A percentile compares a stretch with the other conserved stretches of the same genome.
Conservation (phyloP, 2,113 vertebrate species). For the Poeciliopsis turrubarensis region DNA sequence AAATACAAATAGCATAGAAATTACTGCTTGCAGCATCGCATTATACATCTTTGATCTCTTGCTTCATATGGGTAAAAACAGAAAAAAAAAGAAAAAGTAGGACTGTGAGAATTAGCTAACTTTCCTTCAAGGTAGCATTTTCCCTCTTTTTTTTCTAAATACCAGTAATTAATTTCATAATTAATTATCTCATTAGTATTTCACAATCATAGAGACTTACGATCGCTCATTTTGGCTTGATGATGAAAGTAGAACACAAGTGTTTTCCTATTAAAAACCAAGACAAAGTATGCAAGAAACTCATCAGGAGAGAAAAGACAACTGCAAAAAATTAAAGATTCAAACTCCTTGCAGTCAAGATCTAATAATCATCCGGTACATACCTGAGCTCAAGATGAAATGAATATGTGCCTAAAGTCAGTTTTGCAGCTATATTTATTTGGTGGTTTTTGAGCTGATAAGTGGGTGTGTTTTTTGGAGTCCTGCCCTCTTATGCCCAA, state of each 20-base stretch:
- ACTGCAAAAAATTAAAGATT: not conserved
- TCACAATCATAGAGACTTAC: slow-evolving; percentile 36
- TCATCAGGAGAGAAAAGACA: not conserved
- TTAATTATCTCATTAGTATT: too few species aligned
- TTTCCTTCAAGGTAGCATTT: too few species aligned
- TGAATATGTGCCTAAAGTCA: not conserved
- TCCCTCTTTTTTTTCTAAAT: too few species aligned
- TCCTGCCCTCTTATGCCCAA: not conserved
- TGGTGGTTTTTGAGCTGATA: accelerated
- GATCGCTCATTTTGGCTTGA: slow-evolving; percentile 33
- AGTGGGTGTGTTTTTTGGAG: slow-evolving; percentile 9
- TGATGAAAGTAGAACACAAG: not conserved
- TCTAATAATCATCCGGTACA: not conserved
- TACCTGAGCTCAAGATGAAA: slow-evolving; percentile 27
- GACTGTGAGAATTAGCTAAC: too few species aligned
- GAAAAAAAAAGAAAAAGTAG: too few species aligned
- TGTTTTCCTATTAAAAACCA: not conserved
- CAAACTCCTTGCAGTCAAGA: not conserved
- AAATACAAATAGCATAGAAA: too few species aligned
- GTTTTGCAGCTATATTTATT: slow-evolving; percentile 41
- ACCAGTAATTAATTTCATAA: too few species aligned
- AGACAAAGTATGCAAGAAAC: not conserved
- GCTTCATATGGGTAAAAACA: too few species aligned
- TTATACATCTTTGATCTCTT: too few species aligned
- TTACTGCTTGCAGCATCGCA: too few species aligned